Evolutionary conservation across 2,113 vertebrate genomes (phyloP).

Genomic region (Sinocyclocheilus anshuiensis): DNA sequence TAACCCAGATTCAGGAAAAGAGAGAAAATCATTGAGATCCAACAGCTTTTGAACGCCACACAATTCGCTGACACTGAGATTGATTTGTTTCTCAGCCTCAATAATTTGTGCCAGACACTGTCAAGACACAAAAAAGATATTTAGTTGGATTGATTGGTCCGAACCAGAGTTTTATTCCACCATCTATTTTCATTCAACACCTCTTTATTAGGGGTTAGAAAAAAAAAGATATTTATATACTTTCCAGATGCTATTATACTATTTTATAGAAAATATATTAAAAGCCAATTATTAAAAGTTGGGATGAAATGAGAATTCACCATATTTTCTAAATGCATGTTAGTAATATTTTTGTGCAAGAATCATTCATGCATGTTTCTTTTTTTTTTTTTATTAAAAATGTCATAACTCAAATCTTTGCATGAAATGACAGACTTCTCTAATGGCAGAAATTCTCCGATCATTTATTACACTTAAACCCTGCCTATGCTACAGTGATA

Average conservation of each 20-base stretch:
- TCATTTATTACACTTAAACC: background rate
- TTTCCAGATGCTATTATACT: background rate
- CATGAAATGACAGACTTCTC: background rate
- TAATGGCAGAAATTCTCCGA: background rate
- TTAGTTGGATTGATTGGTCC: background rate
- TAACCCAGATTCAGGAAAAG: constrained; percentile 24
- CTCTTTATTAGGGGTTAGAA: background rate
- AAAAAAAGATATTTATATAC: background rate
- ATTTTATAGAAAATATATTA: background rate
- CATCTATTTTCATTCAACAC: background rate
- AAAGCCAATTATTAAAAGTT: background rate
- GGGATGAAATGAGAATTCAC: background rate
- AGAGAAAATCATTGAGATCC: background rate
- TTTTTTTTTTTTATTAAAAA: background rate
- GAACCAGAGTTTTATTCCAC: background rate
- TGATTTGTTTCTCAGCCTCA: background rate
- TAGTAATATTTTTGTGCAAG: background rate
- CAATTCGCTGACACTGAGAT: background rate
- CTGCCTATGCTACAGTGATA: background rate
- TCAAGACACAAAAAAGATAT: background rate
- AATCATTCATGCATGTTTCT: background rate
- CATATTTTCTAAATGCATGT: background rate
- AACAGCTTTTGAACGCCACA: background rate
- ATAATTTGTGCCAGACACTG: background rate
- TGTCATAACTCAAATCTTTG: background rate